Base-by-base conservation (phyloP, 2,113 vertebrate genomes). In the Toxotes chatareus region DNA sequence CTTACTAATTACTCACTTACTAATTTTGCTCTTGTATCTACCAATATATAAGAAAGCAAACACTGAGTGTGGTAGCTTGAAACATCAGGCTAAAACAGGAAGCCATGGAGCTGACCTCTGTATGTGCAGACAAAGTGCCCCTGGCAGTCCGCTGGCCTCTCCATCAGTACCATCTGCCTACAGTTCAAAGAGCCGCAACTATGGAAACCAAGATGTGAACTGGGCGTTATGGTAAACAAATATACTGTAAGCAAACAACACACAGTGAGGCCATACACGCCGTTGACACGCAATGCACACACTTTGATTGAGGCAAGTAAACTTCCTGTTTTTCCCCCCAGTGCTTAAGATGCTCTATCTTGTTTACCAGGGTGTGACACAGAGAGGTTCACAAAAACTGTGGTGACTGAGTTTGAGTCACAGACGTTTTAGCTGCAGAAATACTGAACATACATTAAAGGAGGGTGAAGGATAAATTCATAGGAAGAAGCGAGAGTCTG, bases 361-460 rank as follows among this genome's bases (percentile, higher is more conserved):
- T 86, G 88, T 91, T 90, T 89, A 88, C 72, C 60, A 56, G 89
- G 86, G 87, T 62, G 86, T 86, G 85, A 87, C 85, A 78, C 57
- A 65, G 19, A 61, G 31, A 75, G 40, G 11, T 10, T 32, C 21
- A 62, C 0, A 73, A 80, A 73, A 88, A 87, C 72, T 65, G 40
- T 27, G 63, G 32, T 1, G 9, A 59, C 47, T 17, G 14, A 66
- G 31, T 17, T 23, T 12, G 38, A 42, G 62, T 55, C 23, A 23
- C 34, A 9, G 38, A 67, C 1, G 4, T 27, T 70, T 70, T 4
- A 36, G 73, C 27, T 27, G 27, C 12, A 69, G 40, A 17, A 44
- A n/a, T 21, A 32, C 44, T 16, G 3, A 42, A 23, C 51, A 23
- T 2, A 13, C 2, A 6, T 61, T 42, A n/a, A 6, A 49, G 27